These are phyloP conservation scores for Melieria omissa DNA, from an alignment of 2,888 invertebrate genomes.

Conservation along the genomic window DNA sequence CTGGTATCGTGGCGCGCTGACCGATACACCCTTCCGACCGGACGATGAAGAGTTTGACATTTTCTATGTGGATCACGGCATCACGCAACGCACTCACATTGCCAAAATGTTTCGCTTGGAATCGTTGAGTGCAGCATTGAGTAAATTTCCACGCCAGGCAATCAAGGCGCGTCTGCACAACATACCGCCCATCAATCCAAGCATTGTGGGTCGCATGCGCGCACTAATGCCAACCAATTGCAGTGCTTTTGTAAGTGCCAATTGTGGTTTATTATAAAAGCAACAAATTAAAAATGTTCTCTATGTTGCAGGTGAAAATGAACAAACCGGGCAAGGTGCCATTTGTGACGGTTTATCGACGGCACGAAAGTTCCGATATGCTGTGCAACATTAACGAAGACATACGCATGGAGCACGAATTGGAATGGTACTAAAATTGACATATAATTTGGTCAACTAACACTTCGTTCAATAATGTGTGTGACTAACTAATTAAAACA, in stretches of 20 bases:
- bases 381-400: constrained; percentile 79
- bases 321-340: constrained; percentile 64
- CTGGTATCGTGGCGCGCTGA: constrained; percentile 68
- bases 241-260: constrained; percentile 63
- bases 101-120: constrained; percentile 68
- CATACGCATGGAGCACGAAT: constrained; percentile 73
- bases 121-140: constrained; percentile 69
- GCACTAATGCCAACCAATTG: constrained; percentile 70
- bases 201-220: constrained; percentile 71
- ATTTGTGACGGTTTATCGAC: constrained; percentile 77
- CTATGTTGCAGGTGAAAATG: constrained; percentile 57
- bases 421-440: constrained; percentile 62
- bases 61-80: constrained; percentile 71
- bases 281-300: not conserved
- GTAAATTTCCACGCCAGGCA: constrained; percentile 72
- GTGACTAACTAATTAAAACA: too few relatives aligned
- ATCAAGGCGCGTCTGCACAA: constrained; percentile 71
- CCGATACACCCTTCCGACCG: constrained; percentile 48
- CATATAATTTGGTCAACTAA: not conserved
- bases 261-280: too few relatives aligned
- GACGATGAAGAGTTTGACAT: constrained; percentile 66
- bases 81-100: constrained; percentile 65
- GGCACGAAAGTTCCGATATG: constrained; percentile 72
- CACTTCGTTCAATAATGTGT: too few relatives aligned
- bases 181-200: constrained; percentile 69